These are phyloP conservation scores for Gyrodactylus bullatarudis DNA, from an alignment of 1,140 invertebrate species.

Conservation along the genomic window DNA sequence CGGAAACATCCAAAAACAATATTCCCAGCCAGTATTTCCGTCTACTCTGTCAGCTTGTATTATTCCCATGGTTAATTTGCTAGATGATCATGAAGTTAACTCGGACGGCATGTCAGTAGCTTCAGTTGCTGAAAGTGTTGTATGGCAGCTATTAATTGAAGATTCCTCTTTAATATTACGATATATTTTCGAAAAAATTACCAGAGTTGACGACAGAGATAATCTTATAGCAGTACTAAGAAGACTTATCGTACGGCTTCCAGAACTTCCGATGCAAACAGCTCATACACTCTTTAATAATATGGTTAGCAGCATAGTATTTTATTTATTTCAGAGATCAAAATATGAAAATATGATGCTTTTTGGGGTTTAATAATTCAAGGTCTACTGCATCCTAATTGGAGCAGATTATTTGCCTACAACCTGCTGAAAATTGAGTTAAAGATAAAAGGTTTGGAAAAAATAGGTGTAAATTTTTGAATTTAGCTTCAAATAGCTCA, in stretches of 20 bases:
- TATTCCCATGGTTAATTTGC: slow-evolving; percentile 56
- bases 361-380: no score
- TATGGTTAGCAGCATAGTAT: slow-evolving; percentile 26
- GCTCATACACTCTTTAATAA: slow-evolving; percentile 96
- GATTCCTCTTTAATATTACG: slow-evolving; percentile 75
- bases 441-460: no score
- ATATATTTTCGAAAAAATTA: slow-evolving; percentile 72
- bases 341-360: background rate
- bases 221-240: slow-evolving; percentile 62
- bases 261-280: slow-evolving; percentile 67
- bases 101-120: slow-evolving; percentile 39
- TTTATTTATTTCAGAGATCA: background rate
- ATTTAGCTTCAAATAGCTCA: no score
- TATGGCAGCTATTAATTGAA: slow-evolving; percentile 86
- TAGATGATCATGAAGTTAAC: slow-evolving; percentile 78
- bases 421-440: no score
- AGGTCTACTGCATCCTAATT: no score
- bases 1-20: slow-evolving; percentile 27
- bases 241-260: slow-evolving; percentile 62
- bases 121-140: slow-evolving; percentile 30
- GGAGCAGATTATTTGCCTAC: background rate
- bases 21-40: slow-evolving; percentile 69
- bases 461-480: no score
- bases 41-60: slow-evolving; percentile 74
- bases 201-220: slow-evolving; percentile 15